phyloP scores from a whole-genome alignment of 2,797 vertebrate genomes.

The Melopsittacus undulatus region DNA sequence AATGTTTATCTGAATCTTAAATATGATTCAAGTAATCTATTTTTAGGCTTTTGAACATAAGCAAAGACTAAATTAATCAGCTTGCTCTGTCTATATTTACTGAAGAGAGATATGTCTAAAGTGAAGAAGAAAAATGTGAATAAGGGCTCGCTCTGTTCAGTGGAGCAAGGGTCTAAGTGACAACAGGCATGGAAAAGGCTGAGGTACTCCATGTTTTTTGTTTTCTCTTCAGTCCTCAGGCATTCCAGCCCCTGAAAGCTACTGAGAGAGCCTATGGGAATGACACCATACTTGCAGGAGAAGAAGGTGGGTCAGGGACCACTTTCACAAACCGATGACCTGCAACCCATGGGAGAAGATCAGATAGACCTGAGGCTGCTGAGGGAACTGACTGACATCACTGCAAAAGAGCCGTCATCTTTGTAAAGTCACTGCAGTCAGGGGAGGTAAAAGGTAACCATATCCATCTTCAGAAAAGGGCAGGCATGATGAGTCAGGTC shows the following conservation, averaged over 20 bases:
- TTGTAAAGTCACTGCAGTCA: background rate
- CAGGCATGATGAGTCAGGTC: background rate
- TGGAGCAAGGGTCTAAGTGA: background rate
- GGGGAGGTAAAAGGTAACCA: background rate
- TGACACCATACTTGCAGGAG: background rate
- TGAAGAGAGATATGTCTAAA: background rate
- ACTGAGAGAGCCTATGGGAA: background rate
- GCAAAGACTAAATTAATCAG: background rate
- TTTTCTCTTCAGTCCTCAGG: background rate
- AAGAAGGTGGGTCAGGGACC: background rate
- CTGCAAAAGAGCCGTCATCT: background rate
- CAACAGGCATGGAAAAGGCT: background rate
- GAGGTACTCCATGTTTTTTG: background rate
- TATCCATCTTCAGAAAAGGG: background rate
- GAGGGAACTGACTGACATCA: background rate
- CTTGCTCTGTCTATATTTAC: background rate
- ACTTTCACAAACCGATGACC: background rate
- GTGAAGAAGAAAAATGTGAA: background rate
- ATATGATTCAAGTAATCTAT: background rate
- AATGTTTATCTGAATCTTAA: background rate
- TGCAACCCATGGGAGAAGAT: background rate
- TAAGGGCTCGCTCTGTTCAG: background rate
- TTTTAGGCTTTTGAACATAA: background rate
- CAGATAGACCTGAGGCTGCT: background rate
- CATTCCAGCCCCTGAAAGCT: background rate